These are phyloP conservation scores for Cecropterus lyciades DNA, from an alignment of 1,140 invertebrate genomes.

Conservation along the genomic window DNA sequence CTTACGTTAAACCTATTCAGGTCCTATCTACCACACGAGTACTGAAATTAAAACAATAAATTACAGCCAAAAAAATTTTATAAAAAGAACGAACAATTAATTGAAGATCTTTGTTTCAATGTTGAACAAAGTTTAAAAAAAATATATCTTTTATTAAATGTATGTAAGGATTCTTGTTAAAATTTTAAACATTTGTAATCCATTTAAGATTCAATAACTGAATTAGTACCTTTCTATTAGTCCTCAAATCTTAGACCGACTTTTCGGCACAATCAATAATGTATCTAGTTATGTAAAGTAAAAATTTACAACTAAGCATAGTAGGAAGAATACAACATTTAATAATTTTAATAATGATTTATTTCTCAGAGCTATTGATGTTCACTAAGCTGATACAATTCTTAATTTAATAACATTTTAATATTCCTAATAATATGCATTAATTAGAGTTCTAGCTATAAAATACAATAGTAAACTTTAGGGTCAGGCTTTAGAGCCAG, in stretches of 20 bases:
- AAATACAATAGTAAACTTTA: conserved; percentile 76
- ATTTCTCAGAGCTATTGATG: conserved; percentile 83
- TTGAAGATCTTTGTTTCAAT: not conserved
- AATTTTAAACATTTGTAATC: not conserved
- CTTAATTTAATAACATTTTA: conserved; percentile 81
- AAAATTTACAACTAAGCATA: conserved; percentile 20
- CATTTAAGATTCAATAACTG: not conserved
- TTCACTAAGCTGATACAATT: conserved; percentile 84
- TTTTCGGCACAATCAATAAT: conserved; percentile 13
- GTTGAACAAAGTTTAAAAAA: not conserved
- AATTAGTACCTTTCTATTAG: conserved; percentile 28
- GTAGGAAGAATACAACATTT: conserved; percentile 73
- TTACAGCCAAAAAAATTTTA: conserved; percentile 12
- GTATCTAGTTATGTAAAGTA: conserved; percentile 1
- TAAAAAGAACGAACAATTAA: not conserved
- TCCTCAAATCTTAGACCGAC: conserved; percentile 13
- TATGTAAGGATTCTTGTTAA: not conserved
- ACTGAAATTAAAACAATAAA: conserved; percentile 16
- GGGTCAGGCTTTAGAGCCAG: conserved; percentile 63
- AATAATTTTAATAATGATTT: conserved; percentile 83
- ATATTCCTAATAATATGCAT: conserved; percentile 82
- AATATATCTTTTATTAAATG: not conserved
- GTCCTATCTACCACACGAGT: conserved; percentile 31
- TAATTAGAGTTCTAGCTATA: conserved; percentile 82
- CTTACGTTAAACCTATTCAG: conserved; percentile 37